phyloP scores from a whole-genome alignment of 1,140 invertebrate species.

The Drosophila athabasca region DNA sequence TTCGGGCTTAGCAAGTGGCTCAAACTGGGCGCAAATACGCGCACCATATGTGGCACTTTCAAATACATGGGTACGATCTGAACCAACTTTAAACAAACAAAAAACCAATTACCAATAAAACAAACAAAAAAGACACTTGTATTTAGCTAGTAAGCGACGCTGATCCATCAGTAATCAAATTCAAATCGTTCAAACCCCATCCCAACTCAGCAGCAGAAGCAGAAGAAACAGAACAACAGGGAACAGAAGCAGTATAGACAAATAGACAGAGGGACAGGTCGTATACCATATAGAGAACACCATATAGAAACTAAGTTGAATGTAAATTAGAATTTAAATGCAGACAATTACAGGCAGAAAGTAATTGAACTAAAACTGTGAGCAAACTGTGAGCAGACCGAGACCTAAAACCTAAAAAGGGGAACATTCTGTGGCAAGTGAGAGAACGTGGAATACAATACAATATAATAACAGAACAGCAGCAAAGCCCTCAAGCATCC shows the following conservation, averaged over 20 bases:
- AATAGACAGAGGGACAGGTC: not conserved
- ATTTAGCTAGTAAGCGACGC: slow-evolving; percentile 35
- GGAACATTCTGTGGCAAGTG: slow-evolving; percentile 3
- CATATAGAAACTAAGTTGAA: not conserved
- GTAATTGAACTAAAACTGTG: slow-evolving; percentile 5
- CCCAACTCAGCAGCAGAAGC: not conserved
- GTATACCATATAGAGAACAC: not conserved
- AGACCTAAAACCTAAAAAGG: slow-evolving; percentile 2
- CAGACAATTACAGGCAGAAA: not conserved
- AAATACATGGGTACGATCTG: slow-evolving; percentile 92
- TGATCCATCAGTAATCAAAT: slow-evolving; percentile 29
- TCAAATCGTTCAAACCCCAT: slow-evolving; percentile 28
- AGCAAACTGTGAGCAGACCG: slow-evolving; percentile 6
- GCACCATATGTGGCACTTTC: slow-evolving; percentile 95
- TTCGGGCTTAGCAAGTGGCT: slow-evolving; percentile 98
- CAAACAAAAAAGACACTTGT: slow-evolving; percentile 14
- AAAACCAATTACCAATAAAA: slow-evolving; percentile 35
- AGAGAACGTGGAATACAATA: slow-evolving; percentile 1
- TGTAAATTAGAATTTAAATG: no score
- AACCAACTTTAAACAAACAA: slow-evolving; percentile 29
- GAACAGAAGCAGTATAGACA: slow-evolving; percentile 33
- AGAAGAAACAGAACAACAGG: not conserved
- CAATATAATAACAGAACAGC: slow-evolving; percentile 1
- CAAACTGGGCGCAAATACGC: slow-evolving; percentile 88
- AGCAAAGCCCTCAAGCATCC: slow-evolving; percentile 4